A percentile compares a stretch with the other conserved stretches of the same genome.
phyloP scores from a whole-genome alignment of 2,797 vertebrate species.

The Numenius phaeopus region DNA sequence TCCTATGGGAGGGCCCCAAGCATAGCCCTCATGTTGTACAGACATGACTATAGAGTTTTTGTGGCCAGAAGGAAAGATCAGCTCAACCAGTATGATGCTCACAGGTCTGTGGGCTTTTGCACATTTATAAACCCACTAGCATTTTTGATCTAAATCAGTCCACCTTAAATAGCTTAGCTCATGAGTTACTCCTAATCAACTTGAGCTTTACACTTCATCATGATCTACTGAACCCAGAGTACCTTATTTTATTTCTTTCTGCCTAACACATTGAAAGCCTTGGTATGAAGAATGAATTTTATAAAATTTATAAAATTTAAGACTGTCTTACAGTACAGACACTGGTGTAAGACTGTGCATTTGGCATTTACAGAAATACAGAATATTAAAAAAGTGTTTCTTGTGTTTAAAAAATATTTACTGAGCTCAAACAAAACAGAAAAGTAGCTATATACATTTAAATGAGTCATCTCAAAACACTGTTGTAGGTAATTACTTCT shows the following conservation, averaged over 20 bases:
- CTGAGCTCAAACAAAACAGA: neutral
- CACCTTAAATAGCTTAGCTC: neutral
- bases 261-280: neutral
- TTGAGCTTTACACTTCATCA: neutral
- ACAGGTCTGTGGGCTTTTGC: neutral
- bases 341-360: neutral
- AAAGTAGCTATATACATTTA: neutral
- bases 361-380: neutral
- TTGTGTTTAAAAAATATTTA: neutral
- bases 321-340: neutral
- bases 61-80: neutral
- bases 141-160: neutral
- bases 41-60: neutral
- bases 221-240: neutral
- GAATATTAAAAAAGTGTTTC: neutral
- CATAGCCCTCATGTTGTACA: neutral
- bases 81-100: neutral
- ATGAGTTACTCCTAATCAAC: neutral
- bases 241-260: neutral
- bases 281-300: neutral
- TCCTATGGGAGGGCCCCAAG: neutral
- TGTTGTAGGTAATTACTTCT: neutral
- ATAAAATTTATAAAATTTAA: neutral
- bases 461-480: neutral
- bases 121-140: neutral